Base-by-base conservation (phyloP, 1,140 invertebrate species). In the Chrysomallon squamiferum region DNA sequence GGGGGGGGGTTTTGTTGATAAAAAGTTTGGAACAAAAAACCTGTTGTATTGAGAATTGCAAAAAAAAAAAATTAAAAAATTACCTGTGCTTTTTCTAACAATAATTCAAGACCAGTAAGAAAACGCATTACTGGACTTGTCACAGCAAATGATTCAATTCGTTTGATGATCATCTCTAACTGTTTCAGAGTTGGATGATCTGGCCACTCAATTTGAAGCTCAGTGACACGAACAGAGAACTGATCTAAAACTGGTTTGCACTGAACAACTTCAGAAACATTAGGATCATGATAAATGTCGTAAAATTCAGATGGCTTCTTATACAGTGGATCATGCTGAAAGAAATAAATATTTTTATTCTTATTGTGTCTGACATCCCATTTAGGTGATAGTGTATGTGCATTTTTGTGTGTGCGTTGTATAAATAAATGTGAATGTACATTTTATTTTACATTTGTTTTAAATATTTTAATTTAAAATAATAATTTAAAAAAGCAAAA, bases 211-310 rank as follows among this genome's bases (percentile, higher is more conserved):
- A 88, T 77, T 20, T 95, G 82, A n/a, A 97, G 82, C 43, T 90
- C 85, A n/a, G 87, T 79, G 1, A 94, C 89, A 56, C 88, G 87
- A 3, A 45, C 79, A 60, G 88, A 87, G 20, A 96, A 88, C 52
- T 81, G 83, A 15, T 90, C 84, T 38, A 97, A 80, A 1, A 95
- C 82, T 4, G 90, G 88, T 6, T 89, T 81, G 77, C 93, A 93
- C 38, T 90, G 87, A 45, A 90, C 88, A 0, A 92, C 90, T 86
- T 97, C 92, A 0, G 88, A 83, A 0, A 95, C 88, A 84, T 96
- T 93, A 1, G 92, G 83, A 71, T 96, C 93, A 71, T 89, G 90
- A 81, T 99, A 99, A 77, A 97, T 94, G 84, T 98, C 92, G 72
- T 84, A 84, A 13, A 68, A 70, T 43, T 70, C 65, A 11, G 54